phyloP scores from a whole-genome alignment of 2,888 invertebrate species.

The Tillus elongatus region DNA sequence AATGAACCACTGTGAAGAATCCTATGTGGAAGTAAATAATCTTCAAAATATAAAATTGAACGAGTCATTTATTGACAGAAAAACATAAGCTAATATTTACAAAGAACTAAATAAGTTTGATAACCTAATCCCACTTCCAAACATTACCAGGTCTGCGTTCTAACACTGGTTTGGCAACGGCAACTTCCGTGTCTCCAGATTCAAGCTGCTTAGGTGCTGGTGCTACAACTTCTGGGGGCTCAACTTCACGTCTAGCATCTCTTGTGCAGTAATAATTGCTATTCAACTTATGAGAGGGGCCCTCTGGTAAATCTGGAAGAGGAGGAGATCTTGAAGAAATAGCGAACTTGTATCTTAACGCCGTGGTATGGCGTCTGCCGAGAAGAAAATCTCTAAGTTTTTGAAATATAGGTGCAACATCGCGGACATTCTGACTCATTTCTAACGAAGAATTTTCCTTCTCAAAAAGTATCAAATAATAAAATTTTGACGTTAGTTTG shows the following conservation, averaged over 20 bases:
- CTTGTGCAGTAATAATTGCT: conserved; percentile 77
- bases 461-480: not conserved
- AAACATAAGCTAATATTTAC: no score
- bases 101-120: no score
- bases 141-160: conserved; percentile 28
- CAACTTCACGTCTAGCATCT: conserved; percentile 73
- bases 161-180: conserved; percentile 12
- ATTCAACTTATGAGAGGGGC: conserved; percentile 67
- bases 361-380: conserved; percentile 47
- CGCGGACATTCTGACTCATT: conserved; percentile 40
- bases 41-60: no score
- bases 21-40: no score
- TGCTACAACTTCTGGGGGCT: conserved; percentile 54
- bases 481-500: conserved; percentile 6
- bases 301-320: conserved; percentile 71
- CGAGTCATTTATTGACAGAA: no score
- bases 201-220: conserved; percentile 22
- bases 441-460: not conserved
- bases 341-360: conserved; percentile 59
- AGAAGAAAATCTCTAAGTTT: conserved; percentile 54
- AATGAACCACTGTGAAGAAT: no score
- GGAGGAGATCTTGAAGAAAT: conserved; percentile 71
- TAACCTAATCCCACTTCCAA: conserved; percentile 28
- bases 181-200: conserved; percentile 13
- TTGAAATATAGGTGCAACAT: conserved; percentile 56